Evolutionary conservation across 53 echinoderm and acorn worm genomes (phyloP).

Genomic region (Pentamera pediparva): DNA sequence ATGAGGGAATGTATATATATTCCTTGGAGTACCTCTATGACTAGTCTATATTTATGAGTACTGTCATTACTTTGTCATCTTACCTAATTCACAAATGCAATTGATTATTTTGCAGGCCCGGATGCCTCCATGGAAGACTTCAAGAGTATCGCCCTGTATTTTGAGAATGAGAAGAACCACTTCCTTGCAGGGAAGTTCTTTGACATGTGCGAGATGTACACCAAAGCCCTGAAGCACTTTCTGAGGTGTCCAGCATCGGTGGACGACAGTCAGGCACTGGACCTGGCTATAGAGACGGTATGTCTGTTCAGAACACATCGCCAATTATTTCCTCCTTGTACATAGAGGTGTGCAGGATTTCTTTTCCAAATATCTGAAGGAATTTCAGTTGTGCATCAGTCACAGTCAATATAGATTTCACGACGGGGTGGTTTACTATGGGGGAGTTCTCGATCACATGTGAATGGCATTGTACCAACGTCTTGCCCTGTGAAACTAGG

Average conservation of each 20-base stretch:
- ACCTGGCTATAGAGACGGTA: slow-evolving; percentile 95
- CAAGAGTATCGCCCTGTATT: slow-evolving; percentile 91
- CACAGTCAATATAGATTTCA: too few species aligned
- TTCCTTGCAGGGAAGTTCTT: slow-evolving; percentile 96
- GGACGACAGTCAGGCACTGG: slow-evolving; percentile 88
- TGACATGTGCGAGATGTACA: slow-evolving; percentile 79
- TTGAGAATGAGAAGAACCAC: slow-evolving; percentile 97
- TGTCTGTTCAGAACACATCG: background rate
- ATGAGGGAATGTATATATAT: background rate
- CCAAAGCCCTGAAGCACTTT: slow-evolving; percentile 89
- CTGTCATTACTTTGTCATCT: background rate
- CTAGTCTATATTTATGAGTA: background rate
- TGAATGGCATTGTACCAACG: too few species aligned
- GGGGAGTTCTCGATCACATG: too few species aligned
- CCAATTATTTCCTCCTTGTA: too few species aligned
- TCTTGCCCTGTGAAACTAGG: too few species aligned
- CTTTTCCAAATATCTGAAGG: too few species aligned
- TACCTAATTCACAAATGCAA: background rate
- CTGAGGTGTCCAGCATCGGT: slow-evolving; percentile 73
- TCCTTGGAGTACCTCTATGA: background rate
- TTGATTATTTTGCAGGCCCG: slow-evolving; percentile 49
- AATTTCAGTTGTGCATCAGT: too few species aligned
- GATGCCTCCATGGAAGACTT: slow-evolving; percentile 92
- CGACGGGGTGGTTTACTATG: too few species aligned
- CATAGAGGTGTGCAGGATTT: too few species aligned